phyloP scores from a whole-genome alignment of 2,113 vertebrate genomes.

The Podarcis cretensis region DNA sequence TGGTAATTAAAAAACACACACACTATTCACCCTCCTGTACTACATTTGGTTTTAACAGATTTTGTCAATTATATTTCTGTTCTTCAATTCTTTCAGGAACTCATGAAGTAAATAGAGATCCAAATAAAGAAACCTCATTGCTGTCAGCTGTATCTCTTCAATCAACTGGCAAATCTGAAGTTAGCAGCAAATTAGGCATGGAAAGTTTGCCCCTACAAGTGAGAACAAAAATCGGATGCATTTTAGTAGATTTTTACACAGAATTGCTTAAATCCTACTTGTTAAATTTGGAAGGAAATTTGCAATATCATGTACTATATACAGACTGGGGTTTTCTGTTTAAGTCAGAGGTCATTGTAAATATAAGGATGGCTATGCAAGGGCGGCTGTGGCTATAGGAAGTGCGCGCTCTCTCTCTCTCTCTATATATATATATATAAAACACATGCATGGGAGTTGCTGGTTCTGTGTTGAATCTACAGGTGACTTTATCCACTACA shows the following conservation, averaged over 20 bases:
- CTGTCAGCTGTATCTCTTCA: slow-evolving; percentile 8
- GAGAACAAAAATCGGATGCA: neutral
- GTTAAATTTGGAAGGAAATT: neutral
- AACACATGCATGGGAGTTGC: neutral
- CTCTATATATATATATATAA: neutral
- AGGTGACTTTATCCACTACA: neutral
- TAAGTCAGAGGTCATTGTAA: neutral
- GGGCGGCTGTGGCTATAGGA: neutral
- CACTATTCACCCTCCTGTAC: neutral
- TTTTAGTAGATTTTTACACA: neutral
- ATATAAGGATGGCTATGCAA: neutral
- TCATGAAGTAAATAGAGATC: slow-evolving; percentile 5
- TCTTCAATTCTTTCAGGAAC: slow-evolving; percentile 12
- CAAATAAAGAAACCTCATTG: slow-evolving; percentile 22
- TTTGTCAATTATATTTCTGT: neutral
- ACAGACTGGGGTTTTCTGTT: neutral
- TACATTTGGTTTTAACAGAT: neutral
- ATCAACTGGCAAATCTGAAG: slow-evolving; percentile 14
- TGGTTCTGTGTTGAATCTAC: neutral
- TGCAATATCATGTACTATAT: neutral
- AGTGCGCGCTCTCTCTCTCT: no score
- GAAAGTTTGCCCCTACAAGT: neutral
- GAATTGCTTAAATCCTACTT: neutral
- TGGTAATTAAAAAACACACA: no score
- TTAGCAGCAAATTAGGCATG: slow-evolving; percentile 18